These are phyloP conservation scores for Nephrocerus scutellatus DNA, from an alignment of 2,888 invertebrate species.

Conservation along the genomic window DNA sequence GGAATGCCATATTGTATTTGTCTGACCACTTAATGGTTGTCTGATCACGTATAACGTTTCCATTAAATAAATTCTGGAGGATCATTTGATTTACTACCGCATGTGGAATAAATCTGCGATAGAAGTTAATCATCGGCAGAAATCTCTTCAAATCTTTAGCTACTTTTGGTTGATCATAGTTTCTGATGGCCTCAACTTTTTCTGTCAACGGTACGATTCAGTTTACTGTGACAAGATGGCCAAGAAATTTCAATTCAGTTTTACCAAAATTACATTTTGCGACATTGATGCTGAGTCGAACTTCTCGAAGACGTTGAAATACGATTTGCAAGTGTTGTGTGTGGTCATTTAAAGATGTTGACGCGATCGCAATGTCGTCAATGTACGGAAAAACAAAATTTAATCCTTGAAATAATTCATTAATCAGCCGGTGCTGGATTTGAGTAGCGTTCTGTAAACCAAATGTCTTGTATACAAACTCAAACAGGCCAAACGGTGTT, in stretches of 20 bases:
- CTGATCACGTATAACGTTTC: conserved; percentile 15
- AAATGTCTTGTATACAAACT: conserved; percentile 32
- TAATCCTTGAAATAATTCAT: conserved; percentile 20
- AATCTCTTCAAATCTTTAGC: conserved; percentile 31
- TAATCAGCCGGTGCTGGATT: conserved; percentile 35
- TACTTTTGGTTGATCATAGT: conserved; percentile 27
- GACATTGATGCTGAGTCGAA: conserved; percentile 25
- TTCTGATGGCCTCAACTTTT: conserved; percentile 30
- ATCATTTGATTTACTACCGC: conserved; percentile 10
- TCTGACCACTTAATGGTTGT: conserved; percentile 10
- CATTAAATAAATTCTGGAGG: conserved; percentile 5
- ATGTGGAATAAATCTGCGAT: conserved; percentile 30
- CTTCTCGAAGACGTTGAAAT: conserved; percentile 5
- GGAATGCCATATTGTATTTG: conserved; percentile 4
- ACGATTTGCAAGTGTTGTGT: conserved; percentile 15
- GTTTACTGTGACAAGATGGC: neutral
- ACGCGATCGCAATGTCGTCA: neutral
- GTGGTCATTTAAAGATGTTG: neutral
- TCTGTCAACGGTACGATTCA: conserved; percentile 33
- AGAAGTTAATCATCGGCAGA: conserved; percentile 39
- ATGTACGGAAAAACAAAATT: conserved; percentile 1
- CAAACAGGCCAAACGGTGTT: conserved; percentile 37
- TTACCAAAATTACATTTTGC: conserved; percentile 33
- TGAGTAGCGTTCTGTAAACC: conserved; percentile 34
- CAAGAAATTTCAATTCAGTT: conserved; percentile 5